Percentiles rank a stretch among this genome's conserved stretches.
Evolutionary conservation across 2,888 invertebrate species (phyloP).

Genomic region (Villa cingulata): DNA sequence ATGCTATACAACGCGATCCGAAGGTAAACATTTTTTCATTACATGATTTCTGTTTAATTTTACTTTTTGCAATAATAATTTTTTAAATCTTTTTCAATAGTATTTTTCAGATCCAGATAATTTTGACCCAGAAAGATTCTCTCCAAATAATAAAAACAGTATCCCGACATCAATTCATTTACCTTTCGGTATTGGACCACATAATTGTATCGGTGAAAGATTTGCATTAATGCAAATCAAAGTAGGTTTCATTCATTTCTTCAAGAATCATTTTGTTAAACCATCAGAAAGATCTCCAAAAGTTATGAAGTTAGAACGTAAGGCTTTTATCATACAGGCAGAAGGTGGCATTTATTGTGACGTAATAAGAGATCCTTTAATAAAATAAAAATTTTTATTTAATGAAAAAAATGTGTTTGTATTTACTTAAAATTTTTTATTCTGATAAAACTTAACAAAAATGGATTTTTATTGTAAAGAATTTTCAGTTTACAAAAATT

Average conservation of each 20-base stretch:
- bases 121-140: slow-evolving; percentile 34
- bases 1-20: slow-evolving; percentile 30
- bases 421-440: neutral
- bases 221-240: slow-evolving; percentile 31
- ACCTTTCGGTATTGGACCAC: slow-evolving; percentile 35
- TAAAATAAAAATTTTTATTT: slow-evolving; percentile 11
- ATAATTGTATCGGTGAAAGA: slow-evolving; percentile 34
- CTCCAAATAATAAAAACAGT: slow-evolving; percentile 23
- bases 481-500: too few relatives aligned
- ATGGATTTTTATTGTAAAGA: neutral
- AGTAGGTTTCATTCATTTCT: slow-evolving; percentile 29
- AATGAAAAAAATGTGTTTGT: neutral
- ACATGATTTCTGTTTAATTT: slow-evolving; percentile 25
- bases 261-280: slow-evolving; percentile 28
- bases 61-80: slow-evolving; percentile 23
- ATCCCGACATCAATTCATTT: slow-evolving; percentile 30
- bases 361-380: slow-evolving; percentile 23
- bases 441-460: neutral
- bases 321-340: slow-evolving; percentile 23
- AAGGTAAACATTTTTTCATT: slow-evolving; percentile 19
- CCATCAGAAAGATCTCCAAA: slow-evolving; percentile 20
- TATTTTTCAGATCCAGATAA: slow-evolving; percentile 28
- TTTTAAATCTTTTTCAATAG: slow-evolving; percentile 32
- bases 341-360: slow-evolving; percentile 22
- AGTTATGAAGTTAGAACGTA: slow-evolving; percentile 23